phyloP scores from a whole-genome alignment of 2,797 vertebrate genomes.

The Falco berigora region DNA sequence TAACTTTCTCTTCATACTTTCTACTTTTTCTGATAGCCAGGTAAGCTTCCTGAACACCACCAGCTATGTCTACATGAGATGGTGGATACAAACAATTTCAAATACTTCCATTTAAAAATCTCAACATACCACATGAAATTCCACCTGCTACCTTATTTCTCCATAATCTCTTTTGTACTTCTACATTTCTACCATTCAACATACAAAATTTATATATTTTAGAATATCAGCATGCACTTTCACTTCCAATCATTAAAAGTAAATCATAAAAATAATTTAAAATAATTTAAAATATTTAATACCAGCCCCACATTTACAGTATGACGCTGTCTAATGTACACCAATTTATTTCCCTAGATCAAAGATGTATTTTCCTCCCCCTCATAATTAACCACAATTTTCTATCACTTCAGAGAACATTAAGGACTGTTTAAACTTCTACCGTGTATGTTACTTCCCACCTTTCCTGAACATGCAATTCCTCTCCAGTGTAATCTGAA shows the following conservation, averaged over 20 bases:
- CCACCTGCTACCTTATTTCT: neutral
- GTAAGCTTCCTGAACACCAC: neutral
- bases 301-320: neutral
- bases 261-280: neutral
- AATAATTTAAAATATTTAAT: neutral
- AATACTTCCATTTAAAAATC: neutral
- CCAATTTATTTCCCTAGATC: neutral
- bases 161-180: neutral
- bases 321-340: neutral
- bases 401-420: neutral
- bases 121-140: neutral
- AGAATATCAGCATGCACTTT: neutral
- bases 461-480: neutral
- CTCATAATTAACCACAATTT: neutral
- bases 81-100: neutral
- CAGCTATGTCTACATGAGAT: neutral
- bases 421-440: neutral
- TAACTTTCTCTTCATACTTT: neutral
- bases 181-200: neutral
- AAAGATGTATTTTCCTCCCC: neutral
- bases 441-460: neutral
- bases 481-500: neutral
- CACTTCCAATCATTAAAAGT: neutral
- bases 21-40: neutral
- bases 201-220: neutral